Evolutionary conservation across 2,113 vertebrate genomes (phyloP), one percentile per base, ranked within the genome.

Genomic region (Pedetes capensis): DNA sequence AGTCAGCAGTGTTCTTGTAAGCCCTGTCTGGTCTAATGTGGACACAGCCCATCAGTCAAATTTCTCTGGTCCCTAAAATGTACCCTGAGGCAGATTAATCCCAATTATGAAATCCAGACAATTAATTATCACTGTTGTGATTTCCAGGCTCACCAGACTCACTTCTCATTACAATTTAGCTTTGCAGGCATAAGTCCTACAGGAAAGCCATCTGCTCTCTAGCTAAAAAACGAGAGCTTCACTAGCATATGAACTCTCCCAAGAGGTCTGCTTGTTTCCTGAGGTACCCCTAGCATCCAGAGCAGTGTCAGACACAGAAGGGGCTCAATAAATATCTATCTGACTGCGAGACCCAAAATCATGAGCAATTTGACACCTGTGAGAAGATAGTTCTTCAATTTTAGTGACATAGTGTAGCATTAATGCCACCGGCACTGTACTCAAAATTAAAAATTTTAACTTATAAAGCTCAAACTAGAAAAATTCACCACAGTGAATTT

Each of bases 81-180:
- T 49, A 88, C 29, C 25, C 10, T 39, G 22, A 53, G n/a, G 32
- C 64, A 84, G 49, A n/a, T n/a, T 93, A 91, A 80, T 74, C 9
- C 76, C 63, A 93, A 51, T 87, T 44, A 80, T 27, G 34, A 93
- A 74, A 87, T 79, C 59, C 0, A 79, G 47, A 91, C 27, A 75
- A 91, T 87, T 83, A 78, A n/a, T n/a, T n/a, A 85, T 71, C 18
- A 17, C 80, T 87, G 63, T 42, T 87, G 39, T 87, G 78, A 75
- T 63, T 88, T 75, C 64, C 39, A 81, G 39, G 69, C 25, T 66
- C 32, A 71, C 39, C 13, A 87, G 49, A 72, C 44, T 72, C 59
- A 79, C 37, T 85, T 80, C 39, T 80, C 87, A 63, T 84, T 47
- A 90, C n/a, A n/a, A 68, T 51, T 25, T 68, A 76, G 59, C 57